A percentile compares a stretch with the other conserved stretches of the same genome.
phyloP scores from a whole-genome alignment of 2,797 vertebrate species.

The Kryptopterus vitreolus region DNA sequence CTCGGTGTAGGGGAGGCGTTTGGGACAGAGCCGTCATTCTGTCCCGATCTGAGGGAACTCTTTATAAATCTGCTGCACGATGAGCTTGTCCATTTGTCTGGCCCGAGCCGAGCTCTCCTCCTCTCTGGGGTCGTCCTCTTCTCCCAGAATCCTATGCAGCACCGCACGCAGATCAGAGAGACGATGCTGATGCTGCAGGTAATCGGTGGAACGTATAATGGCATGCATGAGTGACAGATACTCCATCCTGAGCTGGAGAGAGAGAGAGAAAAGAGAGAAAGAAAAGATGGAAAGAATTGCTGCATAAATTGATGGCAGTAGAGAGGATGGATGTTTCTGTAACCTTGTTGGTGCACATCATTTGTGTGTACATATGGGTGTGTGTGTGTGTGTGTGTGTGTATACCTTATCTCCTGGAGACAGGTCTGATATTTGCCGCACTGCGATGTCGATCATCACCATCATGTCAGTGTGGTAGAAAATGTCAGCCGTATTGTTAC shows the following conservation, averaged over 20 bases:
- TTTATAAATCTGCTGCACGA: conserved; percentile 89
- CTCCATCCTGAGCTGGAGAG: conserved; percentile 89
- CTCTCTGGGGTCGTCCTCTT: conserved; percentile 75
- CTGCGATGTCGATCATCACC: conserved; percentile 97
- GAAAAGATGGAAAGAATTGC: not conserved
- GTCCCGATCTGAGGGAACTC: conserved; percentile 86
- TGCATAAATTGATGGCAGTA: not conserved
- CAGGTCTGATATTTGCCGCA: conserved; percentile 94
- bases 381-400: not conserved
- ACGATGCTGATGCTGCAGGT: conserved; percentile 91
- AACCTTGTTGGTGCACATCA: not conserved
- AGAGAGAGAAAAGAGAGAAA: conserved; percentile 10
- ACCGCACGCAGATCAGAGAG: conserved; percentile 85
- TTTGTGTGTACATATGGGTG: not conserved
- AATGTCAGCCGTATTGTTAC: conserved; percentile 81
- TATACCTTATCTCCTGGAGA: conserved; percentile 91
- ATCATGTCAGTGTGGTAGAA: conserved; percentile 99
- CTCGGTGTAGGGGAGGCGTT: not conserved
- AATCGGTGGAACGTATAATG: conserved; percentile 90
- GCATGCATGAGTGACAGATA: conserved; percentile 97
- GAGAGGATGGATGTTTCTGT: not conserved
- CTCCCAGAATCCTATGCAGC: conserved; percentile 87
- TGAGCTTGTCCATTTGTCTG: conserved; percentile 96
- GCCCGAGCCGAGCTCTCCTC: conserved; percentile 76
- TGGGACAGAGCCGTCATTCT: conserved; percentile 50